phyloP scores from a whole-genome alignment of 2,797 vertebrate genomes.

The Sebastes hubbsi region DNA sequence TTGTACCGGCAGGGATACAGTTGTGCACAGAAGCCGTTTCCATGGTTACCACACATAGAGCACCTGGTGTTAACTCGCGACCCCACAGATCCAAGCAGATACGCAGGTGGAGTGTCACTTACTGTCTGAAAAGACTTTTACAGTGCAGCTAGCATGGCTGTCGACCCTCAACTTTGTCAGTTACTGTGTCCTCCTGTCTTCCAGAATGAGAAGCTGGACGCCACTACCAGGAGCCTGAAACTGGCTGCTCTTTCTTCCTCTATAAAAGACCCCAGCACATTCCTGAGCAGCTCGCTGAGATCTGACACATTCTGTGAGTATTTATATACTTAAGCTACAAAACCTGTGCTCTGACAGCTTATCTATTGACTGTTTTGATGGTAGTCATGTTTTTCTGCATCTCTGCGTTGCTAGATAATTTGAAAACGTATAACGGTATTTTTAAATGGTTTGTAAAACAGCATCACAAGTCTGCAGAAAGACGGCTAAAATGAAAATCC shows the following conservation, averaged over 20 bases:
- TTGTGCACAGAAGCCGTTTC: background rate
- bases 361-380: background rate
- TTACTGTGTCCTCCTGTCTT: conserved; percentile 6
- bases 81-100: background rate
- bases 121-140: background rate
- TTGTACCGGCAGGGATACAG: background rate
- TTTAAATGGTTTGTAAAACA: background rate
- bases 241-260: conserved; percentile 80
- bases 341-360: conserved; percentile 13
- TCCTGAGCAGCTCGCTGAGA: conserved; percentile 81
- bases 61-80: background rate
- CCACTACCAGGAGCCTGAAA: conserved; percentile 75
- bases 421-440: background rate
- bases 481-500: background rate
- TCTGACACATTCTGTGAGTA: conserved; percentile 86
- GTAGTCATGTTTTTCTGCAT: conserved; percentile 16
- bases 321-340: background rate
- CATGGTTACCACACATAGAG: too few relatives aligned
- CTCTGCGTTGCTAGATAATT: background rate
- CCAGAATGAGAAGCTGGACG: conserved; percentile 85
- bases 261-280: conserved; percentile 71
- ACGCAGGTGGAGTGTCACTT: background rate
- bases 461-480: background rate
- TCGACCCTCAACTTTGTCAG: background rate
- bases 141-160: background rate